A percentile compares a stretch with the other conserved stretches of the same genome.
These are phyloP conservation scores for Eubasilissa splendida DNA, from an alignment of 2,888 invertebrate species.

Conservation along the genomic window DNA sequence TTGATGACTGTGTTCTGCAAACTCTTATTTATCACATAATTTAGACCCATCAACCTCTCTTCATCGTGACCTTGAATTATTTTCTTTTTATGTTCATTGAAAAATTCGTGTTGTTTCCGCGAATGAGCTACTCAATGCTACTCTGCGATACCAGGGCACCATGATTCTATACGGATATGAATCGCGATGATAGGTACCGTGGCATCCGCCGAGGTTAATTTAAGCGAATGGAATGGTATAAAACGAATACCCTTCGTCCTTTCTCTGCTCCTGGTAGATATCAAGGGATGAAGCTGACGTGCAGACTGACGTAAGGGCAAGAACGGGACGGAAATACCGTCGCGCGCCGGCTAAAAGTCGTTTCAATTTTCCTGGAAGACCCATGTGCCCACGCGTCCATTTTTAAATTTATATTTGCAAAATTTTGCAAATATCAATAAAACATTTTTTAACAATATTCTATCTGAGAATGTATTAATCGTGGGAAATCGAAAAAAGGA, in stretches of 20 bases:
- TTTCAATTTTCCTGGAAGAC: too few species aligned
- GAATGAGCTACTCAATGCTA: constrained; percentile 6
- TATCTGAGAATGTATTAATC: too few species aligned
- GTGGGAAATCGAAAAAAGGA: too few species aligned
- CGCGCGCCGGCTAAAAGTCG: background rate
- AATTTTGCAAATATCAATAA: too few species aligned
- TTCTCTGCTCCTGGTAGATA: constrained; percentile 42
- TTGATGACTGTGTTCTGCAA: too few species aligned
- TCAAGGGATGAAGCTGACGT: constrained; percentile 41
- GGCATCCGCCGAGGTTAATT: background rate
- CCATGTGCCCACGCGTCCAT: too few species aligned
- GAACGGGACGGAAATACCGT: constrained; percentile 32
- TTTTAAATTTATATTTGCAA: too few species aligned
- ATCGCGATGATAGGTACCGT: background rate
- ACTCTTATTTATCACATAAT: too few species aligned
- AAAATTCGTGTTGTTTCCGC: background rate
- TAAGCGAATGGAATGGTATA: background rate
- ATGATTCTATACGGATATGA: background rate
- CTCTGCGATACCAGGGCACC: background rate
- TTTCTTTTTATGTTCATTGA: too few species aligned
- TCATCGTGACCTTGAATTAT: too few species aligned
- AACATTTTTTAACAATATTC: too few species aligned
- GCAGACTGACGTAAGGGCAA: constrained; percentile 43
- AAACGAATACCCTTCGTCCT: background rate
- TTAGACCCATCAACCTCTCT: too few species aligned